These are phyloP conservation scores for Dicyrtomina minuta DNA, from an alignment of 2,888 invertebrate species.

Conservation along the genomic window DNA sequence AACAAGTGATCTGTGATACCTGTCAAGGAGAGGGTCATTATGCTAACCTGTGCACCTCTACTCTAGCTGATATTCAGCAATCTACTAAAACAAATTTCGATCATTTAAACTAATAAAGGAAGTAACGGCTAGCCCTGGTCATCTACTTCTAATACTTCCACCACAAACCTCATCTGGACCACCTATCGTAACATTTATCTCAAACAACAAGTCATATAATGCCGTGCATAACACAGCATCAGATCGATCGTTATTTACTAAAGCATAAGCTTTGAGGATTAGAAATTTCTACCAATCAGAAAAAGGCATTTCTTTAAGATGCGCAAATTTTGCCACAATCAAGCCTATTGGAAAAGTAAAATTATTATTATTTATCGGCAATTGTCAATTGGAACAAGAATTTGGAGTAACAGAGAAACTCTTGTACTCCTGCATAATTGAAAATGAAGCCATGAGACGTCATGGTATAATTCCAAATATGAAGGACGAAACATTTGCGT, in stretches of 20 bases:
- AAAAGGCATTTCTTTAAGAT: neutral
- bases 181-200: neutral
- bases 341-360: too few species aligned
- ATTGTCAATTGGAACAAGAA: too few species aligned
- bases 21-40: neutral
- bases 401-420: conserved; percentile 12
- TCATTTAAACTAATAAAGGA: too few species aligned
- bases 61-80: too few species aligned
- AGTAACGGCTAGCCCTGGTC: too few species aligned
- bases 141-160: too few species aligned
- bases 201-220: neutral
- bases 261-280: neutral
- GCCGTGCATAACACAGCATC: neutral
- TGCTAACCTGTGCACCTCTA: too few species aligned
- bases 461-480: conserved; percentile 16
- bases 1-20: neutral
- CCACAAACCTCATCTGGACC: too few species aligned
- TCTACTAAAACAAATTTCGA: too few species aligned
- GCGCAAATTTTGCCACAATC: too few species aligned
- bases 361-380: too few species aligned
- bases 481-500: conserved; percentile 4
- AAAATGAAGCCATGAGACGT: neutral
- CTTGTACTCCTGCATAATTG: conserved; percentile 4
- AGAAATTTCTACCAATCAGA: neutral
- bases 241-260: neutral